Evolutionary conservation across 2,888 invertebrate genomes (phyloP).

Genomic region (Eurois occulta): DNA sequence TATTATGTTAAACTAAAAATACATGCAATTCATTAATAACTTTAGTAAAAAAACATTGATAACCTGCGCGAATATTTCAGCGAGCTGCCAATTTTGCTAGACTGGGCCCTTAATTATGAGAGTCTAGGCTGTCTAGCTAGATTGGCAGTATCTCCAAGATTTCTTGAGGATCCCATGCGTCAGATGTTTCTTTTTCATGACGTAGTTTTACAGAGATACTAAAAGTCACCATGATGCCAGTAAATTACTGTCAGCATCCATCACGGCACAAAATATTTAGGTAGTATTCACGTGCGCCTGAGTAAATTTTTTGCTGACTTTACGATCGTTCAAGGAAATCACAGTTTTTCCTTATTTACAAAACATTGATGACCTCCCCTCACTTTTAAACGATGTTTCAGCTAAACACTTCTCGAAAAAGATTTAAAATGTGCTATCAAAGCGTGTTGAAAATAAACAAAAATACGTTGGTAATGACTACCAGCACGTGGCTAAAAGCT

Average conservation of each 20-base stretch:
- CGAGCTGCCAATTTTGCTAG: too few species aligned
- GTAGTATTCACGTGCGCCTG: conserved; percentile 16
- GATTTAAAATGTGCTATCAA: conserved; percentile 27
- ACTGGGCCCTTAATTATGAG: too few species aligned
- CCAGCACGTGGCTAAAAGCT: conserved; percentile 6
- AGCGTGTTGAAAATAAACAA: conserved; percentile 41
- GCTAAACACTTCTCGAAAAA: conserved; percentile 41
- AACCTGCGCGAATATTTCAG: too few species aligned
- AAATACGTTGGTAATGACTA: not conserved
- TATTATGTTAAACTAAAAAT: too few species aligned
- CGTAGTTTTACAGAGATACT: not conserved
- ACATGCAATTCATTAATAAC: too few species aligned
- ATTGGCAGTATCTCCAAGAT: not conserved
- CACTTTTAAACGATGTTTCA: conserved; percentile 29
- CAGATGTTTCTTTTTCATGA: not conserved
- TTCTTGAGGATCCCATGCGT: not conserved
- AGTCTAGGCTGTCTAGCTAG: too few species aligned
- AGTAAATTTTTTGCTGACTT: conserved; percentile 47
- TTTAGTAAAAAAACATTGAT: too few species aligned
- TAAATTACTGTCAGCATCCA: conserved; percentile 19
- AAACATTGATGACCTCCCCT: conserved; percentile 59
- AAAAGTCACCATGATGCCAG: not conserved
- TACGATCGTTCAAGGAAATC: conserved; percentile 62
- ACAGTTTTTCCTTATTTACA: conserved; percentile 68
- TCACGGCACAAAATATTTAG: conserved; percentile 41